Conservation (phyloP, 2,888 invertebrate species). For the Ptychoptera albimana region DNA sequence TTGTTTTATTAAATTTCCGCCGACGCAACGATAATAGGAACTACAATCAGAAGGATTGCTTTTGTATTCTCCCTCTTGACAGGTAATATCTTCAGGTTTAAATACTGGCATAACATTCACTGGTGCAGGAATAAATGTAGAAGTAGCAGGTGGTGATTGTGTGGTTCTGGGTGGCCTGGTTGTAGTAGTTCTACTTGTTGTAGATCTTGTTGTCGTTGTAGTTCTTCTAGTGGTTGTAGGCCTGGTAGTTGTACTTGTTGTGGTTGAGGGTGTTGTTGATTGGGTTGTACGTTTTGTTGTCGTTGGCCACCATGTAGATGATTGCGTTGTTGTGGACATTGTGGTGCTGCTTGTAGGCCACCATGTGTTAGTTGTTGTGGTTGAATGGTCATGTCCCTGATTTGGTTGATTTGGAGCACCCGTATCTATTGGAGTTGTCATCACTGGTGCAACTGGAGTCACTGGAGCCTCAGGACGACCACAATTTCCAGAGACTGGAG, state of each 20-base stretch:
- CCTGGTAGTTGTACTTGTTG: constrained; percentile 12
- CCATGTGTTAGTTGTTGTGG: constrained; percentile 15
- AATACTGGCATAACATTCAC: constrained; percentile 30
- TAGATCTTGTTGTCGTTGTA: constrained; percentile 16
- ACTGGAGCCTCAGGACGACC: constrained; percentile 52
- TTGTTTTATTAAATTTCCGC: constrained; percentile 52
- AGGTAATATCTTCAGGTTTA: constrained; percentile 22
- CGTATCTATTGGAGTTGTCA: constrained; percentile 50
- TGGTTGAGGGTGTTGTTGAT: constrained; percentile 14
- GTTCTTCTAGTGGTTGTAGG: constrained; percentile 17
- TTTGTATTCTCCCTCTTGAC: constrained; percentile 36
- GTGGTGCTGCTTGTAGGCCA: constrained; percentile 22
- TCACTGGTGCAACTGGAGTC: constrained; percentile 59
- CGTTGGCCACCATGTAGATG: constrained; percentile 30
- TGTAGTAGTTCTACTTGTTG: constrained; percentile 16
- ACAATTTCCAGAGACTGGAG: constrained; percentile 41
- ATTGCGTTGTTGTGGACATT: constrained; percentile 17
- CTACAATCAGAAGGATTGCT: constrained; percentile 54
- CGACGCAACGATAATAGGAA: constrained; percentile 59
- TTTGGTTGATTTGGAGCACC: constrained; percentile 22
- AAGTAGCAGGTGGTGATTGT: constrained; percentile 10
- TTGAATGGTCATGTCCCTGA: constrained; percentile 3
- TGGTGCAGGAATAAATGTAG: constrained; percentile 30
- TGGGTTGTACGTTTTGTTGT: constrained; percentile 26
- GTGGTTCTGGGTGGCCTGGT: constrained; percentile 13